phyloP scores from a whole-genome alignment of 1,140 invertebrate species.

The Aphelinus atriplicis region DNA sequence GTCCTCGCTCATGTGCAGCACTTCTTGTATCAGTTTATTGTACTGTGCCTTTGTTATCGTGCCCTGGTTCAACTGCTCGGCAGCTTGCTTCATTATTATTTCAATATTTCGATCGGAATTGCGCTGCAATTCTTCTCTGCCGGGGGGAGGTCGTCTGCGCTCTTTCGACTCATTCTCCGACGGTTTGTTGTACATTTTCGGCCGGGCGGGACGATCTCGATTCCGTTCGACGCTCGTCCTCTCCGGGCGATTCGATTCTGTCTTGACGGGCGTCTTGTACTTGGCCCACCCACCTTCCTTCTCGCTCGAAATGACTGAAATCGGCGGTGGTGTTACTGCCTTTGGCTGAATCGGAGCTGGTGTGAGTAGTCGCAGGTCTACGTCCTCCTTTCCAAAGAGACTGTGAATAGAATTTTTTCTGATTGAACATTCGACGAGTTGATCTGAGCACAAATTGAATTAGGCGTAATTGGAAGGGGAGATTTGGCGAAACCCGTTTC shows the following conservation, averaged over 20 bases:
- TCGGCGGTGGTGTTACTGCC: constrained; percentile 59
- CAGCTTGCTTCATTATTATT: constrained; percentile 84
- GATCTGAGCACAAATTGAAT: too few relatives aligned
- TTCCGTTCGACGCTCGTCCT: not conserved
- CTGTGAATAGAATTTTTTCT: constrained; percentile 61
- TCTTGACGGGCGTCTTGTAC: constrained; percentile 55
- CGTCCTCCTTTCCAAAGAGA: constrained; percentile 91
- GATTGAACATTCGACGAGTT: too few relatives aligned
- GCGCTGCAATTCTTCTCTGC: constrained; percentile 54
- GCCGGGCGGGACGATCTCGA: constrained; percentile 4
- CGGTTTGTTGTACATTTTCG: constrained; percentile 67
- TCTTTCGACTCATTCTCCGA: constrained; percentile 55
- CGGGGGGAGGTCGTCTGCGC: constrained; percentile 59
- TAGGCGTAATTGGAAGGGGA: too few relatives aligned
- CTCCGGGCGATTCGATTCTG: not conserved
- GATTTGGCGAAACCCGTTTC: too few relatives aligned
- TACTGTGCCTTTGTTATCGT: constrained; percentile 82
- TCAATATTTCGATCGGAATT: constrained; percentile 73
- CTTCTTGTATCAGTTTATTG: constrained; percentile 81
- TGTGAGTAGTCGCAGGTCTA: constrained; percentile 79
- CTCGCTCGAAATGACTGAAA: constrained; percentile 61
- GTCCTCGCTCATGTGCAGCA: constrained; percentile 80
- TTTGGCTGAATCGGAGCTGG: constrained; percentile 67
- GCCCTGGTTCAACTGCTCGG: constrained; percentile 81
- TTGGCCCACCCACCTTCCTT: constrained; percentile 64